A percentile compares a stretch with the other conserved stretches of the same genome.
Evolutionary conservation across 2,888 invertebrate species (phyloP).

Genomic region (Gandaritis pyraliata): DNA sequence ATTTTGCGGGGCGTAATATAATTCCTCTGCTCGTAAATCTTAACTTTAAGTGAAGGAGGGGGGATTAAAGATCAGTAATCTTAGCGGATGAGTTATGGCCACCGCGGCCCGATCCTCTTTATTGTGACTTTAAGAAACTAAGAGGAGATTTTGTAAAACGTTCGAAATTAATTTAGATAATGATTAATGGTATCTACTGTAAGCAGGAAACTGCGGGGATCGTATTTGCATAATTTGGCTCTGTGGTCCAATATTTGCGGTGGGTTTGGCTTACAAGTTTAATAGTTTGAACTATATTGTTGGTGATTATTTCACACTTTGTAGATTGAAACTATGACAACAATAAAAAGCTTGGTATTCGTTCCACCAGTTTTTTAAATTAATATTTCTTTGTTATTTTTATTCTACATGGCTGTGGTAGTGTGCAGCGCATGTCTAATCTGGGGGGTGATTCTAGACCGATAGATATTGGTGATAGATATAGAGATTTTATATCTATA

Average conservation of each 20-base stretch:
- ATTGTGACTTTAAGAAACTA: constrained; percentile 85
- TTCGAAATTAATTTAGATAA: constrained; percentile 84
- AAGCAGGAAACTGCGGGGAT: constrained; percentile 62
- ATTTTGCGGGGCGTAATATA: constrained; percentile 85
- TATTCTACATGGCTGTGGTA: too few relatives aligned
- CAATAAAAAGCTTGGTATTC: too few relatives aligned
- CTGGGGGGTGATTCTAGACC: too few relatives aligned
- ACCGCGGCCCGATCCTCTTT: constrained; percentile 76
- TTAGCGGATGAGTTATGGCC: constrained; percentile 89
- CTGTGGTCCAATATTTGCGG: constrained; percentile 49
- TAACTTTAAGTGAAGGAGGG: constrained; percentile 89
- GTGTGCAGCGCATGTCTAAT: too few relatives aligned
- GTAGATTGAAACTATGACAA: constrained; percentile 3
- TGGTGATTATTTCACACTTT: constrained; percentile 14
- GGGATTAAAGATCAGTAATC: constrained; percentile 91
- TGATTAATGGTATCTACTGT: constrained; percentile 79
- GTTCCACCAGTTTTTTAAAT: too few relatives aligned
- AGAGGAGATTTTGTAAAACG: constrained; percentile 82
- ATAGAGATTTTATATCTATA: too few relatives aligned
- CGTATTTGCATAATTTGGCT: constrained; percentile 77
- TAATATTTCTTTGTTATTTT: too few relatives aligned
- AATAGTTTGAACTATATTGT: constrained; percentile 34
- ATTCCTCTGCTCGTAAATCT: constrained; percentile 88
- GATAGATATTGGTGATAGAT: too few relatives aligned
- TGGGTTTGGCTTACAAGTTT: constrained; percentile 43